Percentiles rank a stretch among this genome's conserved stretches.
These are phyloP conservation scores for Drosophila limbata DNA, from an alignment of 2,888 invertebrate species.

Conservation along the genomic window DNA sequence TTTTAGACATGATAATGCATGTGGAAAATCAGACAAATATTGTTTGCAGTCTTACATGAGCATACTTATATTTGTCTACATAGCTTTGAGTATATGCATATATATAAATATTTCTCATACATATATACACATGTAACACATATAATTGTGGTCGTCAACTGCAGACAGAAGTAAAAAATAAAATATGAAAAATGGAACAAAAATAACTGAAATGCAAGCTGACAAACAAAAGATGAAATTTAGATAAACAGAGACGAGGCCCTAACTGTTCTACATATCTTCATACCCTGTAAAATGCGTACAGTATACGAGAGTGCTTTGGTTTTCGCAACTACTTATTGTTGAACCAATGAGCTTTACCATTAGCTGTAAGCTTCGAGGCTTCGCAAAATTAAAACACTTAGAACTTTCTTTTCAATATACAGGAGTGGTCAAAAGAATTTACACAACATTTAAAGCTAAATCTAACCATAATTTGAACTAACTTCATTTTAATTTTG, in stretches of 20 bases:
- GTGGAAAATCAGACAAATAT: conserved; percentile 65
- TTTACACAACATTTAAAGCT: no score
- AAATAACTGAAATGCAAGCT: conserved; percentile 39
- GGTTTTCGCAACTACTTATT: no score
- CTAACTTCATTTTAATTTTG: no score
- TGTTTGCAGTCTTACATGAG: conserved; percentile 1
- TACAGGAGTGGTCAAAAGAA: no score
- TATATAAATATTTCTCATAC: not conserved
- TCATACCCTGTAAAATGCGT: conserved; percentile 19
- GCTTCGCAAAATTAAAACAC: not conserved
- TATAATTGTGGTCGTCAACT: conserved; percentile 31
- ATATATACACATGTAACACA: not conserved
- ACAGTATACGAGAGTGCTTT: not conserved
- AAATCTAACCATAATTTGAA: no score
- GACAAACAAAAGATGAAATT: conserved; percentile 46
- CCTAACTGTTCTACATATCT: conserved; percentile 9
- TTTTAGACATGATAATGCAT: conserved; percentile 71
- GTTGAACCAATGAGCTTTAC: no score
- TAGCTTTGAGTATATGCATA: not conserved
- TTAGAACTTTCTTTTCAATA: no score
- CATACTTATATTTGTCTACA: conserved; percentile 2
- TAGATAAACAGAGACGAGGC: conserved; percentile 38
- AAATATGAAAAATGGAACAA: conserved; percentile 22
- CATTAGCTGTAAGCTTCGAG: no score
- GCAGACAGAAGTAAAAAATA: conserved; percentile 29